phyloP scores from a whole-genome alignment of 2,888 invertebrate species.

The Drosophila heteroneura region DNA sequence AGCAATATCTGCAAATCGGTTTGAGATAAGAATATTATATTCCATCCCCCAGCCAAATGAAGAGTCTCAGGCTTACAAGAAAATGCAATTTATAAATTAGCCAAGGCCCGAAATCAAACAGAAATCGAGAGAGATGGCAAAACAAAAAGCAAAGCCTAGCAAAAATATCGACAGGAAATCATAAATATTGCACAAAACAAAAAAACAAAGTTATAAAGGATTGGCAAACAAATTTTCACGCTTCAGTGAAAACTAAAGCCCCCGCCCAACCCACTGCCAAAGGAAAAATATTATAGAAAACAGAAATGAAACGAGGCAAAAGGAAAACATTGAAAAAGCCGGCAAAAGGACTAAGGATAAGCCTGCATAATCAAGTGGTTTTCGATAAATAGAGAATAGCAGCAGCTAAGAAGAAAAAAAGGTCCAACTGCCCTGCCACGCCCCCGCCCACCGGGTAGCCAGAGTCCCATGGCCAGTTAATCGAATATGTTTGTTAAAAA shows the following conservation, averaged over 20 bases:
- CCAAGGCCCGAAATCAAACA: conserved; percentile 45
- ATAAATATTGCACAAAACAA: conserved; percentile 67
- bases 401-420: conserved; percentile 35
- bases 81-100: conserved; percentile 76
- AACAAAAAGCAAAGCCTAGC: conserved; percentile 33
- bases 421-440: conserved; percentile 16
- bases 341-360: conserved; percentile 71
- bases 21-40: conserved; percentile 24
- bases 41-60: conserved; percentile 22
- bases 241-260: conserved; percentile 64
- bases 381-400: conserved; percentile 77
- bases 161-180: conserved; percentile 57
- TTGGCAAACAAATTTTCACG: conserved; percentile 73
- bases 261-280: conserved; percentile 1
- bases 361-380: conserved; percentile 83
- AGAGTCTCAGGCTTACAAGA: conserved; percentile 56
- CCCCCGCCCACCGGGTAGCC: neutral
- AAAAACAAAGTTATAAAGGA: conserved; percentile 55
- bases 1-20: conserved; percentile 33
- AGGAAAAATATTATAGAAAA: conserved; percentile 50
- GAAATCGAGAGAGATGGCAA: conserved; percentile 21
- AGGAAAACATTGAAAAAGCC: conserved; percentile 48
- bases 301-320: conserved; percentile 46
- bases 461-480: conserved; percentile 58
- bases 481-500: conserved; percentile 80